phyloP scores from a whole-genome alignment of 2,797 vertebrate species.

The Tarsius wallacei region DNA sequence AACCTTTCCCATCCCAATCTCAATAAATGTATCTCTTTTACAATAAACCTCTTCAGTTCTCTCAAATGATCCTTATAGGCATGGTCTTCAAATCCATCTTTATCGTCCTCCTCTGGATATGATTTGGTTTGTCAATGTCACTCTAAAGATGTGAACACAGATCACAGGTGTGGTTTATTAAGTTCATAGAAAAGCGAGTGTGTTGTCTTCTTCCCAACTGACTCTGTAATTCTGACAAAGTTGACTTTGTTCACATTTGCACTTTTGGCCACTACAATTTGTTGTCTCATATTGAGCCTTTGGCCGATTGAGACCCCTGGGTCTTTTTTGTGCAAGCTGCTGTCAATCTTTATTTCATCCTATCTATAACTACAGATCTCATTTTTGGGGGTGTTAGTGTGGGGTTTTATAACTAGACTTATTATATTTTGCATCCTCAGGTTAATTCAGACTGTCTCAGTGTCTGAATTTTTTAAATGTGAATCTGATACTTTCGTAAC shows the following conservation, averaged over 20 bases:
- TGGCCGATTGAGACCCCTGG: background rate
- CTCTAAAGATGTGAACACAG: too few species aligned
- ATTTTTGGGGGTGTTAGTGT: background rate
- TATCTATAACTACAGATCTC: fast-evolving
- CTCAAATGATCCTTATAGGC: background rate
- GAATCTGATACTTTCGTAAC: background rate
- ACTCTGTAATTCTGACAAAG: fast-evolving
- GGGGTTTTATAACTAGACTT: background rate
- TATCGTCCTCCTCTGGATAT: background rate
- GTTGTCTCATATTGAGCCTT: background rate
- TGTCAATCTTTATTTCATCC: background rate
- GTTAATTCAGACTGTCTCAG: background rate
- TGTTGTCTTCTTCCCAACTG: background rate
- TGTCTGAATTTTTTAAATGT: background rate
- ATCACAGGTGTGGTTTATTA: fast-evolving
- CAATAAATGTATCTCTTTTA: background rate
- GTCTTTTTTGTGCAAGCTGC: background rate
- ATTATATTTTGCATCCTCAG: background rate
- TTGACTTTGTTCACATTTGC: fast-evolving
- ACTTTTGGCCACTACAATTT: too few species aligned
- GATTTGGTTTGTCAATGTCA: background rate
- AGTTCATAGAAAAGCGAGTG: fast-evolving
- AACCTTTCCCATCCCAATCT: background rate
- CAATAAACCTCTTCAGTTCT: background rate
- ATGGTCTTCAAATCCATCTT: background rate